Conservation (phyloP, 2,797 vertebrate species). For the Streptopelia turtur region DNA sequence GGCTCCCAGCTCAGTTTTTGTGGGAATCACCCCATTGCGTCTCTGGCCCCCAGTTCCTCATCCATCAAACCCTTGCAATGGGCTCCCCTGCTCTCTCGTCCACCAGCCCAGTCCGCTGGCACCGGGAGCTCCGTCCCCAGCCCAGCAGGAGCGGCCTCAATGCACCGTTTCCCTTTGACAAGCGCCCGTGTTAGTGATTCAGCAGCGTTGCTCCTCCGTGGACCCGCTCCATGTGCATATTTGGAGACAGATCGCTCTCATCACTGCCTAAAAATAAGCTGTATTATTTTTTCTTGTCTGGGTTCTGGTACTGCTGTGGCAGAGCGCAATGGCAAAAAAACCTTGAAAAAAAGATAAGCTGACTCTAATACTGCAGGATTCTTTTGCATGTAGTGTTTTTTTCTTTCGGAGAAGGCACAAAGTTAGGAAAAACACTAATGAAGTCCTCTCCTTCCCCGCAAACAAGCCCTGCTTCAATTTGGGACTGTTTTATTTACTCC, state of each 20-base stretch:
- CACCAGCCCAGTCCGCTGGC: background rate
- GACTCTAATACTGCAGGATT: background rate
- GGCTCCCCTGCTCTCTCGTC: background rate
- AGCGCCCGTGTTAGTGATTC: background rate
- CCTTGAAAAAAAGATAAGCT: background rate
- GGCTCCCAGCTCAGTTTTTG: background rate
- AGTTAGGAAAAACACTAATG: background rate
- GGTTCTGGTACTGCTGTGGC: background rate
- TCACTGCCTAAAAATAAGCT: background rate
- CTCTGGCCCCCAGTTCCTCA: background rate
- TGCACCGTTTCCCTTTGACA: background rate
- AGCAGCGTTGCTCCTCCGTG: rapidly evolving
- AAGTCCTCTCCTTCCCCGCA: background rate
- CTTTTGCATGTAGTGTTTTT: background rate
- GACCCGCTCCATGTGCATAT: rapidly evolving
- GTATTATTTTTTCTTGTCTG: background rate
- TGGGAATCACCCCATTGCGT: background rate
- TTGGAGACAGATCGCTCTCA: background rate
- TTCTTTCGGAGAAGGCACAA: background rate
- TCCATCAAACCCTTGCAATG: background rate
- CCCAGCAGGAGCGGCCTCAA: background rate
- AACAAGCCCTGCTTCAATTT: background rate
- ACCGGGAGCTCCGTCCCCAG: background rate
- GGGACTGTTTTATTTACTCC: background rate
- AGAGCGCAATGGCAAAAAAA: background rate